Base-by-base conservation (phyloP, 2,888 invertebrate species). In the Ephialtes manifestator region DNA sequence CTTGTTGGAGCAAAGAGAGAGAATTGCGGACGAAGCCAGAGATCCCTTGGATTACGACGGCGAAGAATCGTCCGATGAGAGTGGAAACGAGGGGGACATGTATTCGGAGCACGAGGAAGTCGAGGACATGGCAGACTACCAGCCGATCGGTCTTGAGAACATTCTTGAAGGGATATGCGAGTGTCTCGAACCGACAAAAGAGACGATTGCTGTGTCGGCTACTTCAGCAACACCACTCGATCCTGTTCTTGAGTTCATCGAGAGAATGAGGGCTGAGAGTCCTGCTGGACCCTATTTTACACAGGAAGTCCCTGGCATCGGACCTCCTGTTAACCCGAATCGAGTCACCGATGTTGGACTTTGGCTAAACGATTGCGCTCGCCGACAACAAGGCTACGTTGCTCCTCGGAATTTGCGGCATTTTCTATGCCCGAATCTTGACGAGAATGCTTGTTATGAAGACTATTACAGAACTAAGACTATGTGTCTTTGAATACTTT, bases 321-420 rank as follows among this genome's bases (percentile, higher is more conserved):
- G 93, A 71, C 88, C 89, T 51, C 74, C 84, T 78, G 88, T 93
- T 55, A 89, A 88, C 63, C 53, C 85, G 74, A 88, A 89, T 76
- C 88, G 87, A 18, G 85, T 93, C 67, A 90, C 89, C 46, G 89
- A 89, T 10, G 92, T 93, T 75, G 87, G 88, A 18, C 65, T 90
- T 46, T 93, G 93, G 93, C 58, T 93, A 85, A 85, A 88, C 43
- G 92, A 92, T 18, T 93, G 93, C 75, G 94, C 95, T 76, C 94
- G 94, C 78, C 94, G 95, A 3, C 97, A 97, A 85, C 95, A 95
- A 0, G 96, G 96, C 4, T 92, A 95, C 92, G 95, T 97, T 58
- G 96, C 96, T 95, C 97, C 97, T 0, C 95, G 97, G 84, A 96
- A 97, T 89, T 95, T 97, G 18, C 94, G 96, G n/a, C 97, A 97